Percentiles rank a stretch among this genome's conserved stretches.
Conservation (phyloP, 1,140 invertebrate genomes). For the Maconellicoccus hirsutus region DNA sequence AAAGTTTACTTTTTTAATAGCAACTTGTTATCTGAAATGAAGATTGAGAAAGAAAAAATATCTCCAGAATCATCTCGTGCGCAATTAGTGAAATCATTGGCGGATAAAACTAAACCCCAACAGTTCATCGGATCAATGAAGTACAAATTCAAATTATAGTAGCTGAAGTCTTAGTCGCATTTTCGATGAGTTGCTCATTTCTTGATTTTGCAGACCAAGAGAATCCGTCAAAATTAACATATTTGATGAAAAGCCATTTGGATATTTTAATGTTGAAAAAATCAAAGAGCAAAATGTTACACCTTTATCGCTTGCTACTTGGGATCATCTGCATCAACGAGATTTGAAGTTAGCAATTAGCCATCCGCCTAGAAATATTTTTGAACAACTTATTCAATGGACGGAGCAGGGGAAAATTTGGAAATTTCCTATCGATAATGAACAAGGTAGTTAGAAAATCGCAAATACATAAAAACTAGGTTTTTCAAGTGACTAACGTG, state of each 20-base stretch:
- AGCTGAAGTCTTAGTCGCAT: too few relatives aligned
- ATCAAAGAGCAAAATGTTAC: conserved; percentile 32
- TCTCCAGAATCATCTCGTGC: background rate
- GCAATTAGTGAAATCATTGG: background rate
- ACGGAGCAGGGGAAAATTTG: conserved; percentile 90
- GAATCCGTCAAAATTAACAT: conserved; percentile 12
- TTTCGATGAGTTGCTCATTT: too few relatives aligned
- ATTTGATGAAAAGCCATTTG: conserved; percentile 23
- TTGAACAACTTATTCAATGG: conserved; percentile 87
- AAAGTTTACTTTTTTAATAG: conserved; percentile 14
- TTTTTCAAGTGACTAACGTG: background rate
- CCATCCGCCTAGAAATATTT: conserved; percentile 72
- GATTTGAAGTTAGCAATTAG: conserved; percentile 50
- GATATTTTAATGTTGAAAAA: conserved; percentile 24
- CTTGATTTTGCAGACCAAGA: background rate
- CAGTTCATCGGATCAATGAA: background rate
- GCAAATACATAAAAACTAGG: background rate
- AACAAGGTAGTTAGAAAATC: conserved; percentile 74
- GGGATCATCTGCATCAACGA: conserved; percentile 50
- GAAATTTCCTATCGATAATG: conserved; percentile 96
- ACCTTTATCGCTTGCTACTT: conserved; percentile 45
- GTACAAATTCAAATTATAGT: too few relatives aligned
- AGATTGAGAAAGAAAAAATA: conserved; percentile 7
- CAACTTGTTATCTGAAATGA: conserved; percentile 25
- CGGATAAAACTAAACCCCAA: background rate